These are phyloP conservation scores for Bubo scandiacus DNA, from an alignment of 2,113 vertebrate genomes.

Conservation along the genomic window DNA sequence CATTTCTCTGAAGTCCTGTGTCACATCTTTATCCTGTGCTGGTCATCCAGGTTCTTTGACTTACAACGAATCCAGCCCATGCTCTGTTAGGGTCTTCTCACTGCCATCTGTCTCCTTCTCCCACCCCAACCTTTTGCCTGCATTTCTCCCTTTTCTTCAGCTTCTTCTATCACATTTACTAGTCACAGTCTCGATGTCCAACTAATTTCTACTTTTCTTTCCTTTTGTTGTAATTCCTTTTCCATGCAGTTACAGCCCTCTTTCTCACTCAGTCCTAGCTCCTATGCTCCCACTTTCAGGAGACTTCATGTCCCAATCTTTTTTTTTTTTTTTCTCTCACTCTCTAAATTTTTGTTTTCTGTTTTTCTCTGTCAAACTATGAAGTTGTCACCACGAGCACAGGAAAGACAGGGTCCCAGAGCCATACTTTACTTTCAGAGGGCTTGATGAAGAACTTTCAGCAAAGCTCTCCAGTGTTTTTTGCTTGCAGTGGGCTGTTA, in stretches of 20 bases:
- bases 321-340: background rate
- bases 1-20: background rate
- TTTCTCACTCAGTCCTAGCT: background rate
- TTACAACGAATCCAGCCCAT: background rate
- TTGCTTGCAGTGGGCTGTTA: background rate
- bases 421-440: background rate
- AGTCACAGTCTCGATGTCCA: background rate
- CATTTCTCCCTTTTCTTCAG: background rate
- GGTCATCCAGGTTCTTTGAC: background rate
- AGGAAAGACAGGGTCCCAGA: background rate
- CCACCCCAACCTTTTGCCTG: background rate
- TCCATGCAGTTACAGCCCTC: background rate
- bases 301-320: background rate
- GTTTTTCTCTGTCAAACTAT: background rate
- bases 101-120: background rate
- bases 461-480: background rate
- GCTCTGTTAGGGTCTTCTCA: background rate
- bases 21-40: background rate
- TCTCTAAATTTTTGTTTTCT: background rate
- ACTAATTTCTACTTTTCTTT: background rate
- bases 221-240: background rate
- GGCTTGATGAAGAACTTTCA: background rate
- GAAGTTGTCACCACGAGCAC: background rate
- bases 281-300: background rate
- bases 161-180: background rate